These are phyloP conservation scores for Bradypodion pumilum DNA, from an alignment of 2,797 vertebrate genomes.

Conservation along the genomic window DNA sequence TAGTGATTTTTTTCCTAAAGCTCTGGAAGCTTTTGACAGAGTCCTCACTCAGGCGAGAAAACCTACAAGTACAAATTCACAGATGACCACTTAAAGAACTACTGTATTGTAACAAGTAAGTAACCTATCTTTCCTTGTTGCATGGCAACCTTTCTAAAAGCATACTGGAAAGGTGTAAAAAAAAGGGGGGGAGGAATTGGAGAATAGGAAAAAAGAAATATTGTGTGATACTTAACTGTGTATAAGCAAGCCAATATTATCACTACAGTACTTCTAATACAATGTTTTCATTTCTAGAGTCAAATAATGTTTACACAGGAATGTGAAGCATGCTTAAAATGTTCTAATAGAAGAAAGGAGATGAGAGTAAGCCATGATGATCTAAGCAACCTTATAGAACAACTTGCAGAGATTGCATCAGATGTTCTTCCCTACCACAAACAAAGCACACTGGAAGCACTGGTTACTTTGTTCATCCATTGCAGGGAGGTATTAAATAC, in stretches of 20 bases:
- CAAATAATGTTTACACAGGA: conserved; percentile 74
- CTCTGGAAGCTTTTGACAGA: too few species aligned
- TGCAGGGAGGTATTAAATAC: conserved; percentile 65
- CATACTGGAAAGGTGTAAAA: not conserved
- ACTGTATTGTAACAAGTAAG: too few species aligned
- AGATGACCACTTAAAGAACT: too few species aligned
- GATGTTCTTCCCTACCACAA: conserved; percentile 44
- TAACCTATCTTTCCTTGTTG: too few species aligned
- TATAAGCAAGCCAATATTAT: not conserved
- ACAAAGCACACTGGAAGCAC: conserved; percentile 57
- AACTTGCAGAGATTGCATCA: conserved; percentile 49
- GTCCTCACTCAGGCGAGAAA: too few species aligned
- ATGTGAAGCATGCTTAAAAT: conserved; percentile 62
- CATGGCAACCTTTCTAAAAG: not conserved
- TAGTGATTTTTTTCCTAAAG: too few species aligned
- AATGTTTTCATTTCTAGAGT: conserved; percentile 59
- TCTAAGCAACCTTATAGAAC: conserved; percentile 46
- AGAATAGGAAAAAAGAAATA: not conserved
- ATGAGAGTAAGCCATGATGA: conserved; percentile 35
- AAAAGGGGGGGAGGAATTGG: not conserved
- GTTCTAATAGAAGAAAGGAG: conserved; percentile 43
- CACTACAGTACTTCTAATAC: not conserved
- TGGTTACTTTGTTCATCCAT: conserved; percentile 68
- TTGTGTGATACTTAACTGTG: conserved; percentile 12
- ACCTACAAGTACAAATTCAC: too few species aligned